A percentile compares a stretch with the other conserved stretches of the same genome.
These are phyloP conservation scores for Cecidostiba fungosa DNA, from an alignment of 2,888 invertebrate genomes.

Conservation along the genomic window DNA sequence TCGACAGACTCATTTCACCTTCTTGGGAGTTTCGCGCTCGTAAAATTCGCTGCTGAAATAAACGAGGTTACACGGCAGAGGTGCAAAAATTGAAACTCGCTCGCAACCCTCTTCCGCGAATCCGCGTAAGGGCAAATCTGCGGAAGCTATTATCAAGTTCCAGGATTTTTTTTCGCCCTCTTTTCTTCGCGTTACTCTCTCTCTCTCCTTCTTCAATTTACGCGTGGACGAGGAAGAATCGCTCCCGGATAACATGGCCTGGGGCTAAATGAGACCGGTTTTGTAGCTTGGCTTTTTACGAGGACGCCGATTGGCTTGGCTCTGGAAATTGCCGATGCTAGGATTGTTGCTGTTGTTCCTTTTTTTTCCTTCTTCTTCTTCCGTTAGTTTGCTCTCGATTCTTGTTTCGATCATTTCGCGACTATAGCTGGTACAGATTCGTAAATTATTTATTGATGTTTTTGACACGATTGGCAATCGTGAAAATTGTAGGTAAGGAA, in stretches of 20 bases:
- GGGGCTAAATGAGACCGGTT: background rate
- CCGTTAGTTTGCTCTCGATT: background rate
- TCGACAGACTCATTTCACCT: background rate
- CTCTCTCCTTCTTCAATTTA: background rate
- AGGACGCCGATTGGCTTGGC: background rate
- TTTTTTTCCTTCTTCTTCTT: background rate
- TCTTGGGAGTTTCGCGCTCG: background rate
- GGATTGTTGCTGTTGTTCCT: background rate
- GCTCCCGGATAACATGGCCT: background rate
- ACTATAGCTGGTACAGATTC: too few species aligned
- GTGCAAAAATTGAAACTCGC: conserved; percentile 8
- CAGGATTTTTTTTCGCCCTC: background rate
- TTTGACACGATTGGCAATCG: too few species aligned
- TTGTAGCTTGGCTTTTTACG: conserved; percentile 8
- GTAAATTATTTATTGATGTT: too few species aligned
- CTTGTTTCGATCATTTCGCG: background rate
- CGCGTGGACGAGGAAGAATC: background rate
- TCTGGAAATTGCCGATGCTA: background rate
- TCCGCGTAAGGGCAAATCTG: background rate
- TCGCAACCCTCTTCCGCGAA: background rate
- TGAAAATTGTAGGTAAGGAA: too few species aligned
- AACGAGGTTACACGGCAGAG: background rate
- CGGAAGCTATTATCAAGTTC: conserved; percentile 27
- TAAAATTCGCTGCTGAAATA: conserved; percentile 4
- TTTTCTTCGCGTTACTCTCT: background rate